Base-by-base conservation (phyloP, 1,140 invertebrate species). In the Ctenoplectra terminalis region DNA sequence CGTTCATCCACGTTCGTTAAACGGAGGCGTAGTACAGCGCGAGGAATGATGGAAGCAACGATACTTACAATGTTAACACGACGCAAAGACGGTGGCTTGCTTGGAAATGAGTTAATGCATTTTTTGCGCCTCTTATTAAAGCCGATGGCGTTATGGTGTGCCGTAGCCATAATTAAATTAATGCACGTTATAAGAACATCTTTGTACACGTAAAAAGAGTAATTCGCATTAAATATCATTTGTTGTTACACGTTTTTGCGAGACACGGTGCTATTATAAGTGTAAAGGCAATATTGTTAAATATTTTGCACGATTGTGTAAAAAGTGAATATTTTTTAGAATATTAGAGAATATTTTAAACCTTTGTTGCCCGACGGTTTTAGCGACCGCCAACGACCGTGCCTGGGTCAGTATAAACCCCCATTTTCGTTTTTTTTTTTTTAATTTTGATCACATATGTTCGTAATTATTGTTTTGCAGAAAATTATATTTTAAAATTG, bases 91-190 rank as follows among this genome's bases (percentile, higher is more conserved):
- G 31, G 54, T 48, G 23, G 29, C 37, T 50, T 61, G 5, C 31
- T 50, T 40, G 15, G 69, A 73, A 83, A 79, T 75, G 78, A 69
- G 69, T 81, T 81, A 84, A 84, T 84, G 81, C 82, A 84, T 84
- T 84, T 84, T 84, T 84, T 74, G 50, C 60, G 58, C 70, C 72
- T 70, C 58, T 58, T 67, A 74, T 70, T 77, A 72, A 82, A 31
- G 43, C 1, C 43, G 60, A 70, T 74, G 64, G 61, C 66, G 61
- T 77, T 84, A 76, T 54, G 54, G 79, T 52, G 26, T 54, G 46
- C 43, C 50, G 61, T 72, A 23, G 48, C 77, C 80, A 50, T 77
- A 60, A 67, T 70, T 52, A 82, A 76, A 76, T 84, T 74, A 84
- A 82, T 82, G 50, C 56, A n/a, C 70, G 23, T 48, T 40, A 48